Evolutionary conservation across 1,140 invertebrate genomes (phyloP), one percentile per base, ranked within the genome.

Genomic region (Ostrea denselamellosa): DNA sequence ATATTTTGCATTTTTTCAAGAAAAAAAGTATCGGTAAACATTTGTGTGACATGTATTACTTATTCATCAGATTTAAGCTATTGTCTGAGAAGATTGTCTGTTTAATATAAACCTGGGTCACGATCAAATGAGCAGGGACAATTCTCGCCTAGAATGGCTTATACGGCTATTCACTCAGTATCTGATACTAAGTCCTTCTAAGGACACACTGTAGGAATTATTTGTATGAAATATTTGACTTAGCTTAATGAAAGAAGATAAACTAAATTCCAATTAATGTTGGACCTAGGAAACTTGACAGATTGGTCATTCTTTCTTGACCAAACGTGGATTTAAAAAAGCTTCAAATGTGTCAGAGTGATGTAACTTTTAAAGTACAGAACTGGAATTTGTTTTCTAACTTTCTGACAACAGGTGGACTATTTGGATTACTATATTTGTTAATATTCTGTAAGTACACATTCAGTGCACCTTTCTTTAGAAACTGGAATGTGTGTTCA

Each of bases 181-280:
- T 34, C 68, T 77, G 28, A 22, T 77, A 14, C 28, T 34, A 34
- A 77, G 68, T 34, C 68, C 68, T 25, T 44, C 25, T 34, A 34
- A 77, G 68, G 68, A 77, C 28, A 77, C 68, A 77, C 68, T 28
- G 17, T 28, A 77, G 68, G 68, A 77, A 77, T 28, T 77, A 77
- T 77, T 77, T 77, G 68, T 77, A 77, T 77, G 68, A 77, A 77
- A 77, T 77, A 77, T 77, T 77, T 77, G 68, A 77, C 68, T 77
- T 77, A 77, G 68, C 68, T 77, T 77, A 77, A 8, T 22, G 8
- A 25, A 28, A 77, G 68, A 34, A 77, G 68, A 77, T 77, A 77
- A 77, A 77, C 68, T 77, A 25, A 77, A 77, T 77, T 77, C 14
- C 68, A 77, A 34, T 77, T 77, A 77, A 77, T 77, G 28, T 77